These are phyloP conservation scores for Dolichotis patagonum DNA, from an alignment of 2,113 vertebrate species.

Conservation along the genomic window DNA sequence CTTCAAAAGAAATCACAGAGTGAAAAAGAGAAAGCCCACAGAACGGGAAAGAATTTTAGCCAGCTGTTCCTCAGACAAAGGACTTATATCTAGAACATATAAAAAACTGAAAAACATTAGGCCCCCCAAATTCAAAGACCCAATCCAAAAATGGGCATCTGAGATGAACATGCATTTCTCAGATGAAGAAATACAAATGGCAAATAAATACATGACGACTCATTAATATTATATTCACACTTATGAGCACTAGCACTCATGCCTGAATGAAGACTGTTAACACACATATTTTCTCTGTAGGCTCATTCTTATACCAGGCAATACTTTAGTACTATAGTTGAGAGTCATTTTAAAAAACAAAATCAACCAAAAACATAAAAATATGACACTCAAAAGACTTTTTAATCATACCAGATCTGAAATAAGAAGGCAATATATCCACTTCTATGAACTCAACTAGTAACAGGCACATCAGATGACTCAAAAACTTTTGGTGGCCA, in stretches of 20 bases:
- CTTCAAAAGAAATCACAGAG: too few species aligned
- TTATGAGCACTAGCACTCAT: background rate
- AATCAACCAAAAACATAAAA: background rate
- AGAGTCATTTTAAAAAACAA: constrained; percentile 16
- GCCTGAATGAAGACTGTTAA: background rate
- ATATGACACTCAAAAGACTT: background rate
- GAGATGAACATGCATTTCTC: too few species aligned
- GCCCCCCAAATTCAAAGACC: too few species aligned
- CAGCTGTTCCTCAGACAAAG: too few species aligned
- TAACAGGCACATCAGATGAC: background rate
- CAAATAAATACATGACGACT: too few species aligned
- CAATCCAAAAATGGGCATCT: too few species aligned
- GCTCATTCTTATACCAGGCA: background rate
- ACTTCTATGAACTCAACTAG: background rate
- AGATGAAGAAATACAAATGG: too few species aligned
- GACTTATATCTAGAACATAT: too few species aligned
- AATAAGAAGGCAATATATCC: background rate
- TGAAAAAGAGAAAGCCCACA: too few species aligned
- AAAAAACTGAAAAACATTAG: too few species aligned
- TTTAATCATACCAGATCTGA: background rate
- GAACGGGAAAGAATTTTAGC: too few species aligned
- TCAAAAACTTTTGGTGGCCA: background rate
- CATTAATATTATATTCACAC: background rate
- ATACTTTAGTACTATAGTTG: background rate
- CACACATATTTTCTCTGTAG: background rate